Conservation (phyloP, 1,140 invertebrate genomes). For the Ptiloglossa arizonensis region DNA sequence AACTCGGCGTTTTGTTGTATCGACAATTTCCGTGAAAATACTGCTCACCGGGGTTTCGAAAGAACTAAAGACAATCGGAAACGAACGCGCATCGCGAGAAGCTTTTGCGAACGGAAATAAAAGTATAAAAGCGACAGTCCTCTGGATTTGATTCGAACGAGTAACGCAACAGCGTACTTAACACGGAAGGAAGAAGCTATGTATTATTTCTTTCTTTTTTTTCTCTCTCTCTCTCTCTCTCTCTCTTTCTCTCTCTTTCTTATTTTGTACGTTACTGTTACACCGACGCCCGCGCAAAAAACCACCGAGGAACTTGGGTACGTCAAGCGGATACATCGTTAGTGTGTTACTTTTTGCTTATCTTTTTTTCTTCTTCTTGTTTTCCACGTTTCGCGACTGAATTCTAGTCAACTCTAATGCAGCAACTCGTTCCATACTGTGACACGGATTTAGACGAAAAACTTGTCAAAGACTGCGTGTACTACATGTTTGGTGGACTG, state of each 20-base stretch:
- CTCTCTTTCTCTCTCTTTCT: no score
- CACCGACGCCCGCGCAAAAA: conserved; percentile 6
- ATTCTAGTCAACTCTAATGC: not conserved
- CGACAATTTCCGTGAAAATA: not conserved
- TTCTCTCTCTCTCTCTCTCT: no score
- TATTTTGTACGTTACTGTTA: conserved; percentile 2
- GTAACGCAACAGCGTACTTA: conserved; percentile 2
- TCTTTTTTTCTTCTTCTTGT: no score
- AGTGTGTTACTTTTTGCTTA: no score
- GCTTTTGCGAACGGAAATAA: no score
- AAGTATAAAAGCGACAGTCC: not conserved
- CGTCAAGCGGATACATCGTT: conserved; percentile 5
- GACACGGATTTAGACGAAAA: conserved; percentile 4
- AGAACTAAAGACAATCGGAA: not conserved
- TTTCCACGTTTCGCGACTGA: not conserved
- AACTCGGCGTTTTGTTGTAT: conserved; percentile 1
- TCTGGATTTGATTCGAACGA: not conserved
- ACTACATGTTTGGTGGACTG: conserved; percentile 27
- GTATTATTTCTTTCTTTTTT: no score
- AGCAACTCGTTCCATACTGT: conserved; percentile 13
- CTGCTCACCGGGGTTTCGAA: not conserved
- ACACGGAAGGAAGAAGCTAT: conserved; percentile 14
- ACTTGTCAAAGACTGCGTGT: conserved; percentile 28
- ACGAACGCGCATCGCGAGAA: not conserved
- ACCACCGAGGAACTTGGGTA: conserved; percentile 17